Evolutionary conservation across 2,888 invertebrate species (phyloP), one percentile per base, ranked within the genome.

Genomic region (Sialis fuliginosa): DNA sequence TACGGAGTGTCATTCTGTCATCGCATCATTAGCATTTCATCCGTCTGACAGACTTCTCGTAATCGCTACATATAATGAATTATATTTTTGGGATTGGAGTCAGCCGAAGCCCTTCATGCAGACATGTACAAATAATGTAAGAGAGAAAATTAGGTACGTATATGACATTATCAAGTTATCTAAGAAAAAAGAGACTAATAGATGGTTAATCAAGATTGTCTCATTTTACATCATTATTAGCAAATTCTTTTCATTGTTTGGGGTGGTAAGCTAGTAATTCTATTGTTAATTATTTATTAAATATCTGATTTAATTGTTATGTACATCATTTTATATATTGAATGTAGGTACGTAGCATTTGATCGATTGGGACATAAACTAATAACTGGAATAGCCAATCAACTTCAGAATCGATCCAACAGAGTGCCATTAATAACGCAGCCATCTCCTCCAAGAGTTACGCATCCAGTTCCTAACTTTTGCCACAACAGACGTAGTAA

Each of bases 61-160:
- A n/a, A 84, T 90, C 56, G 89, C 89, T 13, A 84, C 87, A 0
- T 78, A 74, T 58, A 88, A 88, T 68, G 80, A 84, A 61, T 70
- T 91, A 6, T 80, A 84, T 60, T 88, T 90, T 63, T 91, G 90
- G 90, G 86, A 90, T 60, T 90, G 90, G 89, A 79, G 78, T 56
- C 75, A 77, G 55, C 74, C 81, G 1, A 73, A 79, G 48, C 85
- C 85, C 1, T 83, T 84, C 59, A 79, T 81, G 44, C 77, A 77
- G 58, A 77, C 82, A 49, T 72, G 75, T 33, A 89, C 89, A n/a
- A 74, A 72, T 51, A 78, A 76, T 60, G 72, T 78, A 22, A 81
- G 79, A 63, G 88, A 89, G 63, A 84, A 85, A 77, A 82, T 89
- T 55, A 74, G 82, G 82, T 83, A 62, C 55, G 69, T 37, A 6